Conservation (phyloP, 2,113 vertebrate species). For the Apteryx owenii region DNA sequence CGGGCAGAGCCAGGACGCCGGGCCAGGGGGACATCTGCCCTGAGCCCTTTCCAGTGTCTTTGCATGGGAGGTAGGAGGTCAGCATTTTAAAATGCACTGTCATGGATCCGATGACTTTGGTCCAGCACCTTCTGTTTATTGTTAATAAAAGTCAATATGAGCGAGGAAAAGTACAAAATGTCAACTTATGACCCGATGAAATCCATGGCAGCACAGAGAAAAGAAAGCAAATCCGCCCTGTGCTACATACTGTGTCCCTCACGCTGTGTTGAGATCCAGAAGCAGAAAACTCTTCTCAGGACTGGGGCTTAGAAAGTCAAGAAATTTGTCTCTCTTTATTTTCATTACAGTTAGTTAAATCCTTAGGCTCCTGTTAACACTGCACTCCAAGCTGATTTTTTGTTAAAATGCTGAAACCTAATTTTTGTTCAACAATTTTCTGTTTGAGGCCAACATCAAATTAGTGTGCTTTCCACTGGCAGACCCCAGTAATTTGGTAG, state of each 20-base stretch:
- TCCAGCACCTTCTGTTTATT: constrained; percentile 34
- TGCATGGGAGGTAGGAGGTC: not conserved
- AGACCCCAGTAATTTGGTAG: constrained; percentile 59
- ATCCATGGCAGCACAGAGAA: not conserved
- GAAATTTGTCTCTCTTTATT: constrained; percentile 38
- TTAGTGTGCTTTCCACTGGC: constrained; percentile 57
- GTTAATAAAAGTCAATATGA: constrained; percentile 34
- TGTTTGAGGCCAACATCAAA: constrained; percentile 52
- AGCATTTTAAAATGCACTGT: not conserved
- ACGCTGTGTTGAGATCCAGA: not conserved
- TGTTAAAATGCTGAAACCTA: constrained; percentile 61
- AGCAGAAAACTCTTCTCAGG: not conserved
- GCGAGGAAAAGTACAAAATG: constrained; percentile 55
- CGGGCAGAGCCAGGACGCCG: not conserved
- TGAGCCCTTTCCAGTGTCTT: not conserved
- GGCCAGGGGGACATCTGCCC: not conserved
- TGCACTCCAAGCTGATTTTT: not conserved
- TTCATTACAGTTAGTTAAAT: constrained; percentile 54
- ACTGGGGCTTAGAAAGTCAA: not conserved
- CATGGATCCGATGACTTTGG: constrained; percentile 1
- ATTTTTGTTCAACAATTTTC: constrained; percentile 61
- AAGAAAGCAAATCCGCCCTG: constrained; percentile 15
- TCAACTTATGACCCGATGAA: constrained; percentile 19
- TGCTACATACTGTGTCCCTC: not conserved
- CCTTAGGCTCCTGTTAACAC: constrained; percentile 40